phyloP scores from a whole-genome alignment of 2,113 vertebrate genomes.

The Amazona vittata region DNA sequence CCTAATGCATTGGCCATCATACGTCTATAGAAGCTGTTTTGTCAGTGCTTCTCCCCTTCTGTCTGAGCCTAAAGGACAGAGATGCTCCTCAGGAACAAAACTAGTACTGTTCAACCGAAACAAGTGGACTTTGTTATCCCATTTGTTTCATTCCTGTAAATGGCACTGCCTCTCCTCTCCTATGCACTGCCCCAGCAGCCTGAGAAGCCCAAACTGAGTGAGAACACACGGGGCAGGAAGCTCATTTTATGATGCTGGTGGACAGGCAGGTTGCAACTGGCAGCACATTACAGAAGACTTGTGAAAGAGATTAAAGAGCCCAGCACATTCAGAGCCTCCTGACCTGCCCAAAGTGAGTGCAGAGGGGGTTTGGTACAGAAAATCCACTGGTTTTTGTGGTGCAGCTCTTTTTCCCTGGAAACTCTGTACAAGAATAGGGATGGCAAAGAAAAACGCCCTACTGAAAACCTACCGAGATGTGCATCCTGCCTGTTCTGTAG shows the following conservation, averaged over 20 bases:
- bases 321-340: neutral
- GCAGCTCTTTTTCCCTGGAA: constrained; percentile 2
- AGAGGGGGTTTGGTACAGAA: neutral
- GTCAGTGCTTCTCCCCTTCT: neutral
- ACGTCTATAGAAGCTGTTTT: neutral
- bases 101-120: neutral
- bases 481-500: neutral
- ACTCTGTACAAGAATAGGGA: neutral
- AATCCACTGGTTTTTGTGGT: neutral
- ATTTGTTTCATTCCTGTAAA: neutral
- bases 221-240: neutral
- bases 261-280: neutral
- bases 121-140: neutral
- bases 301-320: neutral
- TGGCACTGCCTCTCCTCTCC: neutral
- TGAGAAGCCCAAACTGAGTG: neutral
- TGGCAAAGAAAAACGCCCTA: neutral
- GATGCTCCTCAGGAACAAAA: neutral
- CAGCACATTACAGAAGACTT: neutral
- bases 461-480: neutral
- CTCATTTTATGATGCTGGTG: neutral
- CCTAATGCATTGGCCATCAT: neutral
- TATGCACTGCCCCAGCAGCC: neutral
- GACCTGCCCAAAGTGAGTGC: neutral
- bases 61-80: neutral